Base-by-base conservation (phyloP, 2,888 invertebrate species). In the Griposia aprilina region DNA sequence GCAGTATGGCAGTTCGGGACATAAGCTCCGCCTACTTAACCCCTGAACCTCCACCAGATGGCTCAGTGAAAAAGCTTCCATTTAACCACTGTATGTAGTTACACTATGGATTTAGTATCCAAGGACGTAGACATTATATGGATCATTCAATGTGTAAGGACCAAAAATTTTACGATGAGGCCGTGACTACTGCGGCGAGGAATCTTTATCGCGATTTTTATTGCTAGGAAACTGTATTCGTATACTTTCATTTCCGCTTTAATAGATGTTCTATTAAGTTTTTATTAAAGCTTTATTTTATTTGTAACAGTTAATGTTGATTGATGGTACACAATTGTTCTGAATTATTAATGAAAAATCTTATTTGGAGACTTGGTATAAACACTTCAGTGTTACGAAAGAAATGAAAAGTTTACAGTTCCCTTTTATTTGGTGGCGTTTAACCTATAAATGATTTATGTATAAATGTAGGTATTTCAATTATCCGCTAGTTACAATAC, bases 111-210 rank as follows among this genome's bases (percentile, higher is more conserved):
- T 94, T 94, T 89, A 93, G 89, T 87, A 85, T 89, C 30, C 30
- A 2, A 2, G 84, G 87, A 88, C 90, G 91, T 88, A 91, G 87
- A 91, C 92, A 92, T 95, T 93, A 94, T 92, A 91, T 90, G 91
- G 92, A 91, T 92, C 92, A 93, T 95, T 94, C 92, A 88, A 88
- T 89, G 92, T 92, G 94, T 95, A 95, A 94, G 91, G 90, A 80
- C 89, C 90, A 89, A 90, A 92, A 94, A 95, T 95, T 96, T 96
- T 95, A 96, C 92, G 95, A 94, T 86, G 87, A 76, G 68, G 65
- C 90, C 92, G 92, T 92, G 93, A 92, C 93, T 91, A 78, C 90
- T 83, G 85, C 84, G 83, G 83, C 63, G 90, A 85, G 87, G 82
- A 87, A 89, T 91, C 90, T 94, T 93, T 94, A 93, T 93, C 90